Conservation (phyloP, 2,113 vertebrate genomes). For the Meriones unguiculatus region DNA sequence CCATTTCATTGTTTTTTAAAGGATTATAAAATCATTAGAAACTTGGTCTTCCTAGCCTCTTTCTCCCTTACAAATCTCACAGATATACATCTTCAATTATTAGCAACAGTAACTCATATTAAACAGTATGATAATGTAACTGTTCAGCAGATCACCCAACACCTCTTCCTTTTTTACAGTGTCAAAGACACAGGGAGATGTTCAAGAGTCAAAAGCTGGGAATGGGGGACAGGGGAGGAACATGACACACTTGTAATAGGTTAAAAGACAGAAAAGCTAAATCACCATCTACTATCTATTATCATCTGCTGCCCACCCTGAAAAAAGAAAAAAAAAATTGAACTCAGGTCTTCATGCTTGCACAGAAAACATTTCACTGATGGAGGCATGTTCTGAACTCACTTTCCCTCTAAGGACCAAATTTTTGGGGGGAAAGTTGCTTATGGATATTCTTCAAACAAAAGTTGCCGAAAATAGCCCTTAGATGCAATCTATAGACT, state of each 20-base stretch:
- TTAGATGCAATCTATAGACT: background rate
- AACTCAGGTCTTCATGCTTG: background rate
- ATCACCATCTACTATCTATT: background rate
- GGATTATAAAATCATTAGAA: conserved; percentile 19
- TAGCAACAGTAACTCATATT: background rate
- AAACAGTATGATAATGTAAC: background rate
- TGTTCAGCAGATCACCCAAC: background rate
- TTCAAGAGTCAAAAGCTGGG: background rate
- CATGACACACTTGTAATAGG: background rate
- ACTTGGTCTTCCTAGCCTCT: background rate
- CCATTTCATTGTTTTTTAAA: conserved; percentile 28
- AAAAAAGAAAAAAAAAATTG: background rate
- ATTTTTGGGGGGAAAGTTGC: background rate
- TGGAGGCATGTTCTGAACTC: background rate
- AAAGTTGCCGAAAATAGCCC: background rate
- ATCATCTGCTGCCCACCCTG: background rate
- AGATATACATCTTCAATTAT: background rate
- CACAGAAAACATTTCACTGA: background rate
- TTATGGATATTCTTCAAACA: conserved; percentile 32
- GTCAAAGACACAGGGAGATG: background rate
- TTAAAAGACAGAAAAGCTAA: background rate
- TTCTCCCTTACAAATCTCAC: background rate
- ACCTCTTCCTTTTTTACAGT: background rate
- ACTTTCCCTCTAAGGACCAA: background rate
- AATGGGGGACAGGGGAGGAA: background rate